Percentiles rank a stretch among this genome's conserved stretches.
These are phyloP conservation scores for Melanitta fusca DNA, from an alignment of 2,797 vertebrate genomes.

Conservation along the genomic window DNA sequence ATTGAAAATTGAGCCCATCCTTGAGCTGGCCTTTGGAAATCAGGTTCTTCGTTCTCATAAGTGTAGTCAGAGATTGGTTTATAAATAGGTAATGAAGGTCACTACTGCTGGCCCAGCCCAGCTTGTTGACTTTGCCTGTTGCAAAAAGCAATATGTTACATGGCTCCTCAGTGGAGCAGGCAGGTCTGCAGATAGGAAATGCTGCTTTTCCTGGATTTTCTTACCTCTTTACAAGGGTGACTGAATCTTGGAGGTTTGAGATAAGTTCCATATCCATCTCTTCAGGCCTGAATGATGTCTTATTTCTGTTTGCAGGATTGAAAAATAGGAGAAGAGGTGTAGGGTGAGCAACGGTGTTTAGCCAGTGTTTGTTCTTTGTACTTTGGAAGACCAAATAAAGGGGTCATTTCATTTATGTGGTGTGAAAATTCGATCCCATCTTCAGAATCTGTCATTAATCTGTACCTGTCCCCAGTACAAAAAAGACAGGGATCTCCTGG, in stretches of 20 bases:
- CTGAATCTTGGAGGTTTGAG: not conserved
- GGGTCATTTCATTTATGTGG: not conserved
- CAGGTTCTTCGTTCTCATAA: not conserved
- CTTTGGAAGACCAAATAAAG: not conserved
- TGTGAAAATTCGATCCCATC: not conserved
- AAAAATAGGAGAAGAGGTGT: not conserved
- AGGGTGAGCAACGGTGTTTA: not conserved
- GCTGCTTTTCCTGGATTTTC: not conserved
- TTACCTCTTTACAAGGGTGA: not conserved
- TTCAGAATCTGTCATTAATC: not conserved
- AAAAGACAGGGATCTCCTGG: too few relatives aligned
- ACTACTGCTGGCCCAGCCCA: not conserved
- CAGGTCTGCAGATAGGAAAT: not conserved
- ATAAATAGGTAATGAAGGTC: slow-evolving; percentile 42
- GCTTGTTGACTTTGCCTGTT: not conserved
- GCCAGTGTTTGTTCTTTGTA: not conserved
- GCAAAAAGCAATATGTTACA: not conserved
- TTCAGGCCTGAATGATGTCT: not conserved
- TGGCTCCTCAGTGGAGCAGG: not conserved
- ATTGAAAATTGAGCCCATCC: not conserved
- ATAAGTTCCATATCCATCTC: not conserved
- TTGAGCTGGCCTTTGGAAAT: not conserved
- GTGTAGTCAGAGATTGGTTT: not conserved
- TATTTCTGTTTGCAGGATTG: not conserved
- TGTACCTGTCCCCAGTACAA: too few relatives aligned